Evolutionary conservation across 2,113 vertebrate genomes (phyloP).

Genomic region (Euleptes europaea): DNA sequence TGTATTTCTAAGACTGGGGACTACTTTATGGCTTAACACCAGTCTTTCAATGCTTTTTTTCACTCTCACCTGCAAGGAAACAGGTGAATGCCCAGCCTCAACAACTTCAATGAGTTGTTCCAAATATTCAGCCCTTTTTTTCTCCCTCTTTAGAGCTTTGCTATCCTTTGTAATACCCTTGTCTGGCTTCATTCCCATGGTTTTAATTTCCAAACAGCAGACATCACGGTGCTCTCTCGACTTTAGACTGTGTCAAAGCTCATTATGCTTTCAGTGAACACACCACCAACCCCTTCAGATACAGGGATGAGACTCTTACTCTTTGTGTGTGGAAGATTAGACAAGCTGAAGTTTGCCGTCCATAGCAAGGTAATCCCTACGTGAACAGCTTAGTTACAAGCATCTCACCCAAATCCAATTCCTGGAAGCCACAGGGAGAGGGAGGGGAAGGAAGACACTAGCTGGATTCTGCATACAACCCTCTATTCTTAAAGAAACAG

Average conservation of each 20-base stretch:
- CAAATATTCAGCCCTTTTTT: background rate
- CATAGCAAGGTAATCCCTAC: slow-evolving; percentile 25
- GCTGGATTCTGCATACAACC: slow-evolving; percentile 30
- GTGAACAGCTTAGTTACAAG: slow-evolving; percentile 42
- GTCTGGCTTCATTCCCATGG: slow-evolving; percentile 35
- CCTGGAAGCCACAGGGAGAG: background rate
- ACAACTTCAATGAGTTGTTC: background rate
- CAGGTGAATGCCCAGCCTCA: background rate
- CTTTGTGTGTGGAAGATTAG: slow-evolving; percentile 20
- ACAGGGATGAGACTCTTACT: slow-evolving; percentile 46
- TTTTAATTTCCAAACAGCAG: slow-evolving; percentile 42
- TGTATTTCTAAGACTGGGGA: background rate
- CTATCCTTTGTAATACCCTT: background rate
- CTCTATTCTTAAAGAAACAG: slow-evolving; percentile 25
- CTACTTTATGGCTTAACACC: background rate
- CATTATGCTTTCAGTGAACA: slow-evolving; percentile 49
- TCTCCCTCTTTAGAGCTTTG: slow-evolving; percentile 13
- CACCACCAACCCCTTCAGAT: slow-evolving; percentile 19
- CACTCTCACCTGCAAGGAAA: background rate
- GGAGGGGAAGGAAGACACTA: background rate
- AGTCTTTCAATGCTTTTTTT: background rate
- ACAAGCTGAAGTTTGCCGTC: slow-evolving; percentile 49
- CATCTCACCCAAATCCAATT: slow-evolving; percentile 47
- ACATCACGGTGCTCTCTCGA: background rate
- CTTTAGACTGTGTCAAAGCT: background rate